Base-by-base conservation (phyloP, 2,888 invertebrate genomes). In the Thera britannica region DNA sequence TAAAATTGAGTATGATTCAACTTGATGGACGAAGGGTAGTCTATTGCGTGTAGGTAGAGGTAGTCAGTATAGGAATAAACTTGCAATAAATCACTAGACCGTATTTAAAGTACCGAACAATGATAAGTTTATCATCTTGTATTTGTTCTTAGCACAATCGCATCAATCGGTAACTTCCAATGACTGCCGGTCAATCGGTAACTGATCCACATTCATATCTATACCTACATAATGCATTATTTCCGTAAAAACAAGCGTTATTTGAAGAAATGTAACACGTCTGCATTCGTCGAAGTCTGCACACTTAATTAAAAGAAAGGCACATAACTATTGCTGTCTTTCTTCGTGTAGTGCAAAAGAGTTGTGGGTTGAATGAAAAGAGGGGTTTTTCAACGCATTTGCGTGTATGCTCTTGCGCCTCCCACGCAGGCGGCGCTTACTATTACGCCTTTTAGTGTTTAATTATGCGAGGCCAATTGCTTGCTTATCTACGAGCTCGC, bases 351-450 rank as follows among this genome's bases (percentile, higher is more conserved):
- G 72, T 74, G 59, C 55, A 59, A 70, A 72, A 65, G 64, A 68
- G 72, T 72, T 62, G 70, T 72, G 73, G 71, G 75, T 71, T 71
- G 73, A 75, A 73, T 71, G 73, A 75, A 75, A 72, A 76, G 79
- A 71, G 77, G 76, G 72, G 71, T 75, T 73, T 73, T 72, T 62
- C 74, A 73, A 72, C 72, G 75, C 74, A 74, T 75, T 72, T 72
- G 75, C 75, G 75, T 74, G 74, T 46, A 62, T 65, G 79, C 76
- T 80, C 78, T 76, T 74, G 83, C 83, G 78, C 83, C 81, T 79
- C 81, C 83, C 75, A 71, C 74, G 75, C 79, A 77, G 79, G 82
- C 81, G 76, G 79, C 79, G 77, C 81, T 79, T 70, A 64, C 60
- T 72, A 71, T 72, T 69, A 74, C 77, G 79, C 79, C 77, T 79